These are phyloP conservation scores for Labrus mixtus DNA, from an alignment of 2,113 vertebrate genomes.

Conservation along the genomic window DNA sequence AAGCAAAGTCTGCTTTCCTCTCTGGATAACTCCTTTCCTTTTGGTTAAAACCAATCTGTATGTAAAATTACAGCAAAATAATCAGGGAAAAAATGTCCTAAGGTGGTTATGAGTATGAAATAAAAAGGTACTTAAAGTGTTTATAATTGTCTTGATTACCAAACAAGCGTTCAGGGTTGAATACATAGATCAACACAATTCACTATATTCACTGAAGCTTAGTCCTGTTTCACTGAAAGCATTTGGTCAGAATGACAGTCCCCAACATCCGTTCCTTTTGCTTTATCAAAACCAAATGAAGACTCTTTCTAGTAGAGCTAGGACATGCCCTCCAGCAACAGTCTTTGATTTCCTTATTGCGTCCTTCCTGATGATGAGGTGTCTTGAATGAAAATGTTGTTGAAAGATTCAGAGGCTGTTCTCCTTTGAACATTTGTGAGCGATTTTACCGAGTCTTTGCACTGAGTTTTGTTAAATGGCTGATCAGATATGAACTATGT, in stretches of 20 bases:
- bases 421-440: slow-evolving; percentile 28
- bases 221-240: neutral
- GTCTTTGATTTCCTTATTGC: slow-evolving; percentile 34
- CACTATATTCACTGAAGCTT: neutral
- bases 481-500: neutral
- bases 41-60: too few relatives aligned
- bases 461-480: neutral
- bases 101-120: neutral
- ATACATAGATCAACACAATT: neutral
- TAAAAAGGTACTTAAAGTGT: neutral
- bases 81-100: too few relatives aligned
- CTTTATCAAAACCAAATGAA: slow-evolving; percentile 8
- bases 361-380: slow-evolving; percentile 45
- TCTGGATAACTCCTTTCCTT: neutral
- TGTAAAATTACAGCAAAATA: too few relatives aligned
- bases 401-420: slow-evolving; percentile 11
- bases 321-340: slow-evolving; percentile 20
- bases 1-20: neutral
- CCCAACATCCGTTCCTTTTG: neutral
- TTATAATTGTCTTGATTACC: neutral
- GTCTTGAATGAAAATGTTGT: slow-evolving; percentile 44
- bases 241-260: neutral
- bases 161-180: neutral
- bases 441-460: neutral
- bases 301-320: neutral